Evolutionary conservation across 2,797 vertebrate genomes (phyloP).

Genomic region (Steatocranus sp.): DNA sequence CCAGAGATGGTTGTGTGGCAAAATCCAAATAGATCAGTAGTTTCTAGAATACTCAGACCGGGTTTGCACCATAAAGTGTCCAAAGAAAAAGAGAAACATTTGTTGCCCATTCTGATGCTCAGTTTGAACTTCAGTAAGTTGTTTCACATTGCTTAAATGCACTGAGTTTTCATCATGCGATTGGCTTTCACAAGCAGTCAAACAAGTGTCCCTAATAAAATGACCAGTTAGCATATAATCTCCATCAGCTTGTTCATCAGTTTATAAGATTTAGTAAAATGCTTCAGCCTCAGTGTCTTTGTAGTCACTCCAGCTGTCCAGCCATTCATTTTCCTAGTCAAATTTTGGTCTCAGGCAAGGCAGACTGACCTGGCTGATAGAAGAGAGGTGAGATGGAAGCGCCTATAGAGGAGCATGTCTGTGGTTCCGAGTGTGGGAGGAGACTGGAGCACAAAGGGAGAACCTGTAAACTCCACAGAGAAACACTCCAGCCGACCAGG

Average conservation of each 20-base stretch:
- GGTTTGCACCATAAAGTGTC: background rate
- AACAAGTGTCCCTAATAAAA: background rate
- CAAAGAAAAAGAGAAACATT: background rate
- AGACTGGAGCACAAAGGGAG: background rate
- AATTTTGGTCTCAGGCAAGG: background rate
- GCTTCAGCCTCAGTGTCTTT: background rate
- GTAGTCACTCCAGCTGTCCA: background rate
- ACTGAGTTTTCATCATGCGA: background rate
- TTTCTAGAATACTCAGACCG: background rate
- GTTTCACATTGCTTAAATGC: rapidly evolving
- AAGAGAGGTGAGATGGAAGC: rapidly evolving
- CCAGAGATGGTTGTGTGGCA: background rate
- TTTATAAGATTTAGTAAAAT: background rate
- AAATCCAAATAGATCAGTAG: background rate
- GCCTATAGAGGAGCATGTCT: background rate
- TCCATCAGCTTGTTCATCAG: background rate
- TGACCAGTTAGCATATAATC: background rate
- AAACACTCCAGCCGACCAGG: background rate
- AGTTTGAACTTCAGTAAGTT: background rate
- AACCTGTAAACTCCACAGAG: background rate
- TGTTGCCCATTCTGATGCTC: background rate
- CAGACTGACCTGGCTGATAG: background rate
- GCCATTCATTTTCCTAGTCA: background rate
- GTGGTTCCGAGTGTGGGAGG: background rate
- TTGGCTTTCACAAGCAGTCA: background rate